phyloP scores from a whole-genome alignment of 2,888 invertebrate genomes.

The Nebria salina region DNA sequence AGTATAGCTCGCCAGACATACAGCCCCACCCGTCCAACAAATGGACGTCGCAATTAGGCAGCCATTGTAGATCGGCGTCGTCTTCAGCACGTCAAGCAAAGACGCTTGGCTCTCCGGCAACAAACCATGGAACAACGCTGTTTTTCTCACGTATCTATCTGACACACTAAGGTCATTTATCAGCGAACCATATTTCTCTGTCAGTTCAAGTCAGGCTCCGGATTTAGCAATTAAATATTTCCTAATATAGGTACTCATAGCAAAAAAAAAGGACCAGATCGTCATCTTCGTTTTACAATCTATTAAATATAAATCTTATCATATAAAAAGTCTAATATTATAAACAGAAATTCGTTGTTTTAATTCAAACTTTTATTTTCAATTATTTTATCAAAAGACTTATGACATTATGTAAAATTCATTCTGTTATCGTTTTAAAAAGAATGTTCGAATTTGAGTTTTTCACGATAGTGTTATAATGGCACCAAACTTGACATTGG shows the following conservation, averaged over 20 bases:
- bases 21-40: conserved; percentile 25
- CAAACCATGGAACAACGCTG: conserved; percentile 15
- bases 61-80: conserved; percentile 40
- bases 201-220: neutral
- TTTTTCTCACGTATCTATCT: conserved; percentile 57
- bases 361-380: too few relatives aligned
- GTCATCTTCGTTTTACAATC: too few relatives aligned
- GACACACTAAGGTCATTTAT: conserved; percentile 59
- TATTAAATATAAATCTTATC: too few relatives aligned
- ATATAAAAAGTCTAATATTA: too few relatives aligned
- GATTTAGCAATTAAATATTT: neutral
- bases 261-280: too few relatives aligned
- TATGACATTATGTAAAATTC: too few relatives aligned
- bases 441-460: too few relatives aligned
- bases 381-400: too few relatives aligned
- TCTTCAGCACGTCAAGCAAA: neutral
- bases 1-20: neutral
- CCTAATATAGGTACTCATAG: neutral
- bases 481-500: neutral
- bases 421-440: too few relatives aligned
- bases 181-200: conserved; percentile 49
- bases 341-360: too few relatives aligned
- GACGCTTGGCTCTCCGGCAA: neutral
- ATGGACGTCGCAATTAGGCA: conserved; percentile 46
- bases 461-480: neutral